A percentile compares a stretch with the other conserved stretches of the same genome.
phyloP scores from a whole-genome alignment of 2,113 vertebrate species.

The Puntigrus tetrazona region DNA sequence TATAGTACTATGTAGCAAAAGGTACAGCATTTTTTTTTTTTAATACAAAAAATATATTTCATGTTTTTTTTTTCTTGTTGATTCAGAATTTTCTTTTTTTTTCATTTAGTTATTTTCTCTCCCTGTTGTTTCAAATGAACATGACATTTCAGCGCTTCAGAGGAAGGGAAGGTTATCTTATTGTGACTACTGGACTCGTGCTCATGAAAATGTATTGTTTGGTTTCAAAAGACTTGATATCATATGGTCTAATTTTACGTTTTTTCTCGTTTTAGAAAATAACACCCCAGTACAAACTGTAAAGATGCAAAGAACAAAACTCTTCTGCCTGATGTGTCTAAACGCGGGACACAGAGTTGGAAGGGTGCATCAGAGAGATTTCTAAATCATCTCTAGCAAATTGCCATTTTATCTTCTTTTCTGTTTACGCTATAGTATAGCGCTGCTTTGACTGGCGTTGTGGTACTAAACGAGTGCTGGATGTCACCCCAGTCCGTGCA shows the following conservation, averaged over 20 bases:
- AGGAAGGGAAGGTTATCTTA: not conserved
- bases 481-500: not conserved
- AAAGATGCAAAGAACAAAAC: not conserved
- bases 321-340: constrained; percentile 1
- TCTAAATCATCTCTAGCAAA: not conserved
- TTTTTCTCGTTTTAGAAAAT: not conserved
- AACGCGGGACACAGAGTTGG: not conserved
- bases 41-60: no score
- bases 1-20: not conserved
- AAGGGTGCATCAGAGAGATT: not conserved
- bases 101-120: not conserved
- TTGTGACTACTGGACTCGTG: not conserved
- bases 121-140: not conserved
- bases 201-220: not conserved
- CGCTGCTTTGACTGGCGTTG: not conserved
- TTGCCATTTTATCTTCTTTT: not conserved
- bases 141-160: not conserved
- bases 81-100: not conserved
- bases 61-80: no score
- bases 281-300: not conserved
- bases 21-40: no score
- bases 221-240: not conserved
- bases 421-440: not conserved
- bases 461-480: constrained; percentile 3
- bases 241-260: not conserved